Evolutionary conservation across 2,797 vertebrate genomes (phyloP), one percentile per base, ranked within the genome.

Genomic region (Pitangus sulphuratus): DNA sequence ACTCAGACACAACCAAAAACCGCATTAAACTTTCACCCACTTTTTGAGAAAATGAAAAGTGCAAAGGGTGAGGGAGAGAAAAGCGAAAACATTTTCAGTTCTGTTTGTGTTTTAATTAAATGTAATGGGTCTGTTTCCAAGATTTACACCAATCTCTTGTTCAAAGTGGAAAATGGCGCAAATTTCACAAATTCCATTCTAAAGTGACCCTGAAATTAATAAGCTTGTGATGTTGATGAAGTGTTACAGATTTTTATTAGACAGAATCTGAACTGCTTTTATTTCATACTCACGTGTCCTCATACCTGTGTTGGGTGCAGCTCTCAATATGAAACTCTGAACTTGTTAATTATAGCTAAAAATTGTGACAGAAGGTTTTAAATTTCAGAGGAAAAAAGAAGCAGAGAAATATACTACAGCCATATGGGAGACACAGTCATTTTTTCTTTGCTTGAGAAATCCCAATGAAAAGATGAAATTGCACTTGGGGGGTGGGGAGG

Each of bases 141-240:
- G 77, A 64, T 87, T 93, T 89, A 78, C 7, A 6, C 53, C 48
- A 47, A 53, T 64, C 45, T 70, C 50, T 53, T 26, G 40, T 90
- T 95, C 66, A 64, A 91, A 89, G 66, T 33, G 56, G 80, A 90
- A 96, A 96, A 91, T 39, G 39, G 48, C 1, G 0, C 39, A 90
- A 89, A 90, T 62, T 95, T 87, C 37, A 57, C 51, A 76, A 87
- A 78, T 90, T 93, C 65, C 31, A 17, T 81, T 57, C 84, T 80
- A 81, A 95, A 95, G 87, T 50, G 20, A 88, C 42, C 70, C 62
- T 93, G 83, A 93, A 94, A 87, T 91, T 94, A 94, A 93, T 87
- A 92, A 83, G 22, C 18, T 33, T 86, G 31, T 62, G 60, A 82
- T 74, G 66, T 15, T 86, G 74, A 94, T 84, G 87, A 94, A 95